These are phyloP conservation scores for Drosophila nigrodunni DNA, from an alignment of 1,140 invertebrate genomes.

Conservation along the genomic window DNA sequence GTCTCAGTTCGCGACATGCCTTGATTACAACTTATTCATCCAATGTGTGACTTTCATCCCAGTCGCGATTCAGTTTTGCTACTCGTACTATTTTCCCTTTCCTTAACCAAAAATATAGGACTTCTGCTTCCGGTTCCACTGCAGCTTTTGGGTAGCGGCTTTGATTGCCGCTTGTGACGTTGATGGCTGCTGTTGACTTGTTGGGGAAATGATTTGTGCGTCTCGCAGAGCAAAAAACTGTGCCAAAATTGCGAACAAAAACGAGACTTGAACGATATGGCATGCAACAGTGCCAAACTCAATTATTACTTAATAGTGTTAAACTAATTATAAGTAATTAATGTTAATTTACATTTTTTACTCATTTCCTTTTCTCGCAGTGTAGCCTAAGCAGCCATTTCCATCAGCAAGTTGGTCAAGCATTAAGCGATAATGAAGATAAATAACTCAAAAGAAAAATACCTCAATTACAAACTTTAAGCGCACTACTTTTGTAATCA, in stretches of 20 bases:
- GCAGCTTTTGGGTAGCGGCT: conserved; percentile 17
- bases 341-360: background rate
- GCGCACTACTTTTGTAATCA: conserved; percentile 76
- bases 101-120: background rate
- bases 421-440: conserved; percentile 80
- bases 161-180: conserved; percentile 70
- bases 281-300: conserved; percentile 43
- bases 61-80: conserved; percentile 7
- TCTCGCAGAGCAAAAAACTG: conserved; percentile 31
- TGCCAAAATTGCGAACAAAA: conserved; percentile 44
- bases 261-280: conserved; percentile 46
- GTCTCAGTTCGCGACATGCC: conserved; percentile 56
- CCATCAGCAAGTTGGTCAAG: conserved; percentile 49
- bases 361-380: conserved; percentile 15
- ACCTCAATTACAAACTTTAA: conserved; percentile 77
- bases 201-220: conserved; percentile 72
- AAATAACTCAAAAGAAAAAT: conserved; percentile 75
- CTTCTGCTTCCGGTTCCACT: too few relatives aligned
- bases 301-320: background rate
- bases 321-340: background rate
- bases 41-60: conserved; percentile 34
- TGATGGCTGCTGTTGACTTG: conserved; percentile 60
- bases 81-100: background rate
- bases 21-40: conserved; percentile 64
- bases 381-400: conserved; percentile 22